phyloP scores from a whole-genome alignment of 64 coral and sea anemone genomes.

The Stichodactyla mertensii region DNA sequence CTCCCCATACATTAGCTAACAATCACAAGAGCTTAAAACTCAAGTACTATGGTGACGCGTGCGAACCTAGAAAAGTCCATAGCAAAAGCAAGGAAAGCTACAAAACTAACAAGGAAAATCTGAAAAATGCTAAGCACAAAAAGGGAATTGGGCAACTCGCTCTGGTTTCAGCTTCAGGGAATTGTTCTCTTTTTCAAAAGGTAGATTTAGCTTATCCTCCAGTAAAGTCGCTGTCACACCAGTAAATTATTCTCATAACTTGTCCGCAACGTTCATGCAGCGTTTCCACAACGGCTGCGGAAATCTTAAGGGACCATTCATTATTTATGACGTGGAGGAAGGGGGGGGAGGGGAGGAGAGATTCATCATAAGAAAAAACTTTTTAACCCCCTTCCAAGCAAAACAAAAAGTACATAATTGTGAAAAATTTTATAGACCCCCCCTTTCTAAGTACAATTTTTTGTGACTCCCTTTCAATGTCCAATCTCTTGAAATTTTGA shows the following conservation, averaged over 20 bases:
- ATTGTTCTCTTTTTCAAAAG: slow-evolving; percentile 72
- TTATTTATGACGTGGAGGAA: too few species aligned
- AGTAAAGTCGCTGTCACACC: too few species aligned
- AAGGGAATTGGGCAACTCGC: slow-evolving; percentile 55
- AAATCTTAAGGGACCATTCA: too few species aligned
- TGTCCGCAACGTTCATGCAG: too few species aligned
- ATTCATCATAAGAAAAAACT: neutral
- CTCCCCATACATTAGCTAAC: slow-evolving; percentile 57
- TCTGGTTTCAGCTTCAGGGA: slow-evolving; percentile 55
- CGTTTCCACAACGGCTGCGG: too few species aligned
- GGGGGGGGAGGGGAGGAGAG: too few species aligned
- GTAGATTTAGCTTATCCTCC: slow-evolving; percentile 7
- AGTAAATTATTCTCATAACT: too few species aligned
- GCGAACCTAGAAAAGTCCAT: neutral
- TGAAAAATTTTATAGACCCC: too few species aligned
- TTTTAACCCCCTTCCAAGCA: neutral
- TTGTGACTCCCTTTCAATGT: too few species aligned
- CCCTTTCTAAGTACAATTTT: too few species aligned
- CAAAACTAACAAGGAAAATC: slow-evolving; percentile 9
- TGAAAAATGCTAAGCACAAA: slow-evolving; percentile 48
- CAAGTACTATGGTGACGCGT: slow-evolving; percentile 70
- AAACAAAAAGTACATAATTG: too few species aligned
- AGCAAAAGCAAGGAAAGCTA: neutral
- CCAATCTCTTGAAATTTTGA: too few species aligned
- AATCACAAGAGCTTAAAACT: slow-evolving; percentile 43